Evolutionary conservation across 2,797 vertebrate species (phyloP).

Genomic region (Picus viridis): DNA sequence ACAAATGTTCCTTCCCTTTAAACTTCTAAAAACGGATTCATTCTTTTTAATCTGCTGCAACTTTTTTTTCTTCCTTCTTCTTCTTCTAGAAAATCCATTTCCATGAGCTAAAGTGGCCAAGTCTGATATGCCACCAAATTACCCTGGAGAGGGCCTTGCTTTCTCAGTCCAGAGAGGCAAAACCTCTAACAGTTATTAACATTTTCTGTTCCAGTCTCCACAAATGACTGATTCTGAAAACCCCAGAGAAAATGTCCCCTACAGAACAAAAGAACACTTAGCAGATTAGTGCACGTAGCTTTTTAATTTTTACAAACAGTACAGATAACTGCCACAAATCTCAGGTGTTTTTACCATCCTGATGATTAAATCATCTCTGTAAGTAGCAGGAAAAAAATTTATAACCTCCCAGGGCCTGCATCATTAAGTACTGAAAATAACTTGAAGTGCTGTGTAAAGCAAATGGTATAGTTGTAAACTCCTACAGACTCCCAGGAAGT

Average conservation of each 20-base stretch:
- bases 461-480: constrained; percentile 47
- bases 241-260: not conserved
- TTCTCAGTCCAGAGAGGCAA: not conserved
- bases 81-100: not conserved
- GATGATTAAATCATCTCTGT: constrained; percentile 46
- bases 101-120: not conserved
- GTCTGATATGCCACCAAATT: not conserved
- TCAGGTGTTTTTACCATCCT: constrained; percentile 32
- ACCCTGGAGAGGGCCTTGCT: not conserved
- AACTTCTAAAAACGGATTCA: constrained; percentile 24
- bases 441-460: constrained; percentile 30
- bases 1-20: constrained; percentile 22
- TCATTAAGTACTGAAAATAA: constrained; percentile 66
- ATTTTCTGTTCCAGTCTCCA: not conserved
- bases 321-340: constrained; percentile 13
- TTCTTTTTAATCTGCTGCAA: not conserved
- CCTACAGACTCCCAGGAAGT: not conserved
- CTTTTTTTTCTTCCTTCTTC: not conserved
- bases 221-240: not conserved
- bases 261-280: constrained; percentile 19
- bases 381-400: constrained; percentile 58
- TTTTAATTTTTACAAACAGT: constrained; percentile 40
- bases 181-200: not conserved
- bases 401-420: constrained; percentile 46
- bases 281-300: not conserved